Evolutionary conservation across 2,113 vertebrate species (phyloP), one percentile per base, ranked within the genome.

Genomic region (Rhagologus leucostigma): DNA sequence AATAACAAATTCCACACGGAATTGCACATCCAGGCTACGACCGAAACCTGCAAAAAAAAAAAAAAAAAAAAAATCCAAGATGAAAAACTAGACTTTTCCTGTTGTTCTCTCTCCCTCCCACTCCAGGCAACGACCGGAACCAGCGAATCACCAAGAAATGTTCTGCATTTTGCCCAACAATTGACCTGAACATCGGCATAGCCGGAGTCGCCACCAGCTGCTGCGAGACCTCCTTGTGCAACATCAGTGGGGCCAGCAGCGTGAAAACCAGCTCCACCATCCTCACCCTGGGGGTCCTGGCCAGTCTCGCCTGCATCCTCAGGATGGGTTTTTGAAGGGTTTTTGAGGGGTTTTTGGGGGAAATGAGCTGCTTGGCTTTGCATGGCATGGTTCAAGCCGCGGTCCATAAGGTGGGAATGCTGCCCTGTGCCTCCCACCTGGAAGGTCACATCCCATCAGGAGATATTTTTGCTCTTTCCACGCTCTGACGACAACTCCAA

Each of bases 111-210:
- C 30, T 20, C 71, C 59, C 49, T 74, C 46, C n/a, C 50, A 7
- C 46, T 32, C 26, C 64, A 97, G 96, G 95, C 23, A 52, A 0
- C 0, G 49, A 87, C 33, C 33, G 6, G 7, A 90, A 3, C 16
- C 96, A 95, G 27, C 62, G 32, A 4, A 97, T 97, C 29, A 90
- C 16, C 89, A 97, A 97, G 89, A 95, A 44, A 37, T 97, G 97
- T 12, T 52, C 93, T 13, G n/a, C 84, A 0, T 42, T 75, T 17
- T 97, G 97, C 62, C 94, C 93, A 15, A 9, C 46, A 0, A 39
- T 90, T 3, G 87, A 95, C 42, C 44, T 95, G 32, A 95, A 95
- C 21, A 41, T 96, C 0, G 95, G 96, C 33, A 41, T 91, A 4
- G 85, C 80, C 0, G 79, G 93, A 0, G 15, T 95, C 0, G 77